These are phyloP conservation scores for Trichomycterus rosablanca DNA, from an alignment of 2,113 vertebrate genomes.

Conservation along the genomic window DNA sequence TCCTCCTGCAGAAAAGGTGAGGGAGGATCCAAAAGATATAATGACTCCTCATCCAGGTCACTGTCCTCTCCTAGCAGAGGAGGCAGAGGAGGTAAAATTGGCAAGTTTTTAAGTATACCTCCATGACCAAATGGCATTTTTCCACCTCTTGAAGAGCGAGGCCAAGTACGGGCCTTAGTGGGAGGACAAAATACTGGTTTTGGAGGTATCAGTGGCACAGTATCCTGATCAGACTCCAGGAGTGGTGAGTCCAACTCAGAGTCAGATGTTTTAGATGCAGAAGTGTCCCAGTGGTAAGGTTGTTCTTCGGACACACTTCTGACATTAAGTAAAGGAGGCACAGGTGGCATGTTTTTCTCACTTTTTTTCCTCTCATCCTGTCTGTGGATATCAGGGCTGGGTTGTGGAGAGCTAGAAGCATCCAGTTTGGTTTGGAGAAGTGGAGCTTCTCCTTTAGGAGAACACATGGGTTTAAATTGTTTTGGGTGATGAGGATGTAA, in stretches of 20 bases:
- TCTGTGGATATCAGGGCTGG: conserved; percentile 43
- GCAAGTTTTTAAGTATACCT: conserved; percentile 61
- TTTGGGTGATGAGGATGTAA: conserved; percentile 53
- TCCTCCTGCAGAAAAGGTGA: conserved; percentile 69
- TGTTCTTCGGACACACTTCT: conserved; percentile 57
- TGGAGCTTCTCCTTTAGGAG: conserved; percentile 53
- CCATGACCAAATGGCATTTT: conserved; percentile 53
- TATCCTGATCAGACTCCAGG: conserved; percentile 66
- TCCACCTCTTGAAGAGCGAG: conserved; percentile 62
- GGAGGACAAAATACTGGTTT: conserved; percentile 72
- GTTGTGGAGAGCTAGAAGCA: conserved; percentile 43
- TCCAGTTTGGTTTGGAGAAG: conserved; percentile 30
- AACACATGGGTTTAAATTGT: conserved; percentile 49
- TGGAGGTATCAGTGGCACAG: conserved; percentile 61
- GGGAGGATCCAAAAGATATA: conserved; percentile 69
- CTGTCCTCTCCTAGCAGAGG: conserved; percentile 62
- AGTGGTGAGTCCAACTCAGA: conserved; percentile 68
- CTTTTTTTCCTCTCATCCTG: conserved; percentile 41
- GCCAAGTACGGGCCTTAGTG: conserved; percentile 73
- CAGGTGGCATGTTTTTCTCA: conserved; percentile 45
- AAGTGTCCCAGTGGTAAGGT: conserved; percentile 45
- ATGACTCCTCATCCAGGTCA: conserved; percentile 65
- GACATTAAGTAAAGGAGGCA: conserved; percentile 52
- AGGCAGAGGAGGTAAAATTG: conserved; percentile 65
- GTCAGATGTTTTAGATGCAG: conserved; percentile 57